Base-by-base conservation (phyloP, 2,888 invertebrate species). In the Entomobrya proxima region DNA sequence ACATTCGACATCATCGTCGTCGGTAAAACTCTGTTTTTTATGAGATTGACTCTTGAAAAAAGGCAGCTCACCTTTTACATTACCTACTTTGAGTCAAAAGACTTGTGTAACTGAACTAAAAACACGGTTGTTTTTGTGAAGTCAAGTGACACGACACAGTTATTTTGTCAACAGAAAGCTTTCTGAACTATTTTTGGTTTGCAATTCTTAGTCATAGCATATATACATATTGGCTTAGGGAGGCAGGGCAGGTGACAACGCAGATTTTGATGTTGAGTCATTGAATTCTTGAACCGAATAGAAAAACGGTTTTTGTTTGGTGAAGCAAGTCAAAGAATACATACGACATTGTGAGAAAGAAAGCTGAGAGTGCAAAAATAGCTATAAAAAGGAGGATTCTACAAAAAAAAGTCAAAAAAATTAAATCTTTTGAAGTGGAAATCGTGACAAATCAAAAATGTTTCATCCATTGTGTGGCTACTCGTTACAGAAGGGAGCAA, bases 391-490 rank as follows among this genome's bases (percentile, higher is more conserved):
- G n/a, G n/a, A n/a, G n/a, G n/a, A n/a, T n/a, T n/a, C n/a, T n/a
- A n/a, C n/a, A n/a, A n/a, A n/a, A n/a, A n/a, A n/a, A 21, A 24
- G 2, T 67, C 15, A 6, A 40, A 47, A 64, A 35, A 4, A 55
- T 7, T 40, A 40, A 40, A 40, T 47, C 47, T 11, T 47, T 47
- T n/a, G 35, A 47, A 13, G 47, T 47, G 27, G 55, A 69, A 44
- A 69, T 27, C 11, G 24, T 15, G 0, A 30, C 40, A 47, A 21
- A 55, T 21, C 6, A 3, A 77, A 74, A 40, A 83, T 87, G 79
- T 81, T 82, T 61, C 88, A 88, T 87, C 88, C 88, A 52, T 37
- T 88, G 27, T 88, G 87, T 75, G 88, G 88, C 77, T 88, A 76
- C 67, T 88, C 88, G 0, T 52, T 88, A 64, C 88, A 88, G 47